Evolutionary conservation across 2,888 invertebrate genomes (phyloP), one percentile per base, ranked within the genome.

Genomic region (Amphipoea oculea): DNA sequence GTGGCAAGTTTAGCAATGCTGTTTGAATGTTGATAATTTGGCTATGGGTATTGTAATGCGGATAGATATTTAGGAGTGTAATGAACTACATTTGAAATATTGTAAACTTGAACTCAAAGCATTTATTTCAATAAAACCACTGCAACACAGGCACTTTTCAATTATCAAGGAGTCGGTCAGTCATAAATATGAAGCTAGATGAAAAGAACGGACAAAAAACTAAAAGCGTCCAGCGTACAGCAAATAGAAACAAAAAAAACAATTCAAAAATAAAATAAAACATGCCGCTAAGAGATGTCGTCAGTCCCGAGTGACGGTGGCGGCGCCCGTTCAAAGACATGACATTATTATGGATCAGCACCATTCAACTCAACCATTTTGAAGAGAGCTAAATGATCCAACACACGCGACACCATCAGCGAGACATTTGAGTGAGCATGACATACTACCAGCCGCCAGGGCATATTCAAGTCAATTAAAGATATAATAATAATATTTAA

Each of bases 21-120:
- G 6, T 80, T 80, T 48, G 67, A 68, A 36, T 14, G 36, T 62
- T 45, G 36, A 54, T 67, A 62, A 54, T 79, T 42, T 51, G 4
- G 14, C 7, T 20, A 60, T 20, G n/a, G 4, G 14, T 23, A 0
- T 11, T 51, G 4, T 40, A 65, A 2, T 65, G 5, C 17, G 9
- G 45, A 29, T 57, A 48, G 9, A 3, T 11, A n/a, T 54, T 12
- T 12, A 17, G 36, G 3, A 51, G n/a, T 60, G 9, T 20, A 4
- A 6, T n/a, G 7, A 29, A n/a, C 11, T 42, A 14, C 20, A 11
- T 29, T 29, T n/a, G 36, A 11, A n/a, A 48, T 73, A 73, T 48
- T 73, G 0, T 17, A 23, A 63, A 63, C 17, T 36, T 20, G 17
- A 6, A n/a, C 57, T 57, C 57, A 57, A n/a, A 60, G 57, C n/a